A percentile compares a stretch with the other conserved stretches of the same genome.
phyloP scores from a whole-genome alignment of 1,140 invertebrate genomes.

The Druon quercuslanigerum region DNA sequence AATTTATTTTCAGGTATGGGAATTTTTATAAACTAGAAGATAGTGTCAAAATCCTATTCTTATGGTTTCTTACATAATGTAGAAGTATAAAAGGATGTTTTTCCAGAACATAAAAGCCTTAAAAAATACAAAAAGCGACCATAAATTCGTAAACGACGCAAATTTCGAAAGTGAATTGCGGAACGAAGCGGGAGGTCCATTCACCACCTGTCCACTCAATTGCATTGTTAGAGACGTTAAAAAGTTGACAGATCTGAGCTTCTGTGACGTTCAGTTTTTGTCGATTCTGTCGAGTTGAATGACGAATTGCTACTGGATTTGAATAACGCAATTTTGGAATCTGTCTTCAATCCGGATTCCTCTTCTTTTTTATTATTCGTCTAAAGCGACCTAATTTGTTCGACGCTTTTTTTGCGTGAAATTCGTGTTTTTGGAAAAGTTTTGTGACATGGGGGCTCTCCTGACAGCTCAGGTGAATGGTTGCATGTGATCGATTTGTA shows the following conservation, averaged over 20 bases:
- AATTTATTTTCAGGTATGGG: too few species aligned
- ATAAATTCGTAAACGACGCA: not conserved
- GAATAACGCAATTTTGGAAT: constrained; percentile 23
- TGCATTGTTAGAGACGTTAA: constrained; percentile 26
- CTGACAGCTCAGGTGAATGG: constrained; percentile 21
- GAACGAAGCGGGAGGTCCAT: not conserved
- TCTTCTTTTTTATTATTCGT: constrained; percentile 17
- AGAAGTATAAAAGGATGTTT: too few species aligned
- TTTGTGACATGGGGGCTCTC: constrained; percentile 22
- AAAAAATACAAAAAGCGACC: not conserved
- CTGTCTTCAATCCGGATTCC: constrained; percentile 13
- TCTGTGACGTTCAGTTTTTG: constrained; percentile 13
- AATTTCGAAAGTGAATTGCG: not conserved
- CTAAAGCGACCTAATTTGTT: constrained; percentile 28
- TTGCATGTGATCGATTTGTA: constrained; percentile 16
- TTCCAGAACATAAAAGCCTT: not conserved
- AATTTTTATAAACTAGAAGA: too few species aligned
- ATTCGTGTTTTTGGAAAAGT: constrained; percentile 13
- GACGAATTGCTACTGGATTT: constrained; percentile 25
- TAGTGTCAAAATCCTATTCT: too few species aligned
- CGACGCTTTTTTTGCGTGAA: constrained; percentile 18
- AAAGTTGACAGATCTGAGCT: constrained; percentile 19
- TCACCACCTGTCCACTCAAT: constrained; percentile 15
- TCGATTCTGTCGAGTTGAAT: constrained; percentile 18
- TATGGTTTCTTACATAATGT: too few species aligned